These are phyloP conservation scores for Andrena haemorrhoa DNA, from an alignment of 2,888 invertebrate species.

Conservation along the genomic window DNA sequence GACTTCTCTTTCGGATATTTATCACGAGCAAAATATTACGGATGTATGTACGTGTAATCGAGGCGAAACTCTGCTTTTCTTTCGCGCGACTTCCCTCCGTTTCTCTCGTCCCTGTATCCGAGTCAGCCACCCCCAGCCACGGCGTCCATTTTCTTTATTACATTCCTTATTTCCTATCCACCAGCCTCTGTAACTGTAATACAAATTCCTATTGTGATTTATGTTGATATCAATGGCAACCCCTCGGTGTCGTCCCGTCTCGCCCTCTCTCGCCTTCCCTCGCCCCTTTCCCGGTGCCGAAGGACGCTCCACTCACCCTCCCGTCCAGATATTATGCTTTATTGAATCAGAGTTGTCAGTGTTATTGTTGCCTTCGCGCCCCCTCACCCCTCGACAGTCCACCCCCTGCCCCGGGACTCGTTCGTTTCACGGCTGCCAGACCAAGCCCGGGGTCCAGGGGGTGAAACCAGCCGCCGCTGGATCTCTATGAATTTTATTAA, in stretches of 20 bases:
- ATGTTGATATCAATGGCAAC: conserved; percentile 85
- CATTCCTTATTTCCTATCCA: conserved; percentile 85
- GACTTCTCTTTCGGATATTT: conserved; percentile 44
- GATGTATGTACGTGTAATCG: conserved; percentile 14
- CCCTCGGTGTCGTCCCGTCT: conserved; percentile 71
- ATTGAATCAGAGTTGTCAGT: conserved; percentile 83
- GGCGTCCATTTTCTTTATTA: conserved; percentile 84
- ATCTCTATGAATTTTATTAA: conserved; percentile 80
- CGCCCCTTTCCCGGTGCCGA: conserved; percentile 30
- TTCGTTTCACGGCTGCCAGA: conserved; percentile 68
- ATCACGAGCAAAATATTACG: conserved; percentile 46
- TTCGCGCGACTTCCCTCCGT: conserved; percentile 23
- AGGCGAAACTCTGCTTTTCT: conserved; percentile 31
- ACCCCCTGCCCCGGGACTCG: conserved; percentile 41
- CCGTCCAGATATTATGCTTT: conserved; percentile 83
- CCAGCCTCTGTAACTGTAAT: conserved; percentile 84
- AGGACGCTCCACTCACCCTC: conserved; percentile 67
- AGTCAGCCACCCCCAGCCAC: conserved; percentile 57
- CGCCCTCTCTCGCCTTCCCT: conserved; percentile 35
- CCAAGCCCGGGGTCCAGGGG: conserved; percentile 42
- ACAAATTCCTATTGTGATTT: conserved; percentile 85
- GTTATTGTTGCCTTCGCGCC: conserved; percentile 79
- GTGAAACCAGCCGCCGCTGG: conserved; percentile 62
- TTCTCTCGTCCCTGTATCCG: conserved; percentile 10
- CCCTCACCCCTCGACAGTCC: conserved; percentile 26